Percentiles rank a stretch among this genome's conserved stretches.
These are phyloP conservation scores for Phania funesta DNA, from an alignment of 2,888 invertebrate species.

Conservation along the genomic window DNA sequence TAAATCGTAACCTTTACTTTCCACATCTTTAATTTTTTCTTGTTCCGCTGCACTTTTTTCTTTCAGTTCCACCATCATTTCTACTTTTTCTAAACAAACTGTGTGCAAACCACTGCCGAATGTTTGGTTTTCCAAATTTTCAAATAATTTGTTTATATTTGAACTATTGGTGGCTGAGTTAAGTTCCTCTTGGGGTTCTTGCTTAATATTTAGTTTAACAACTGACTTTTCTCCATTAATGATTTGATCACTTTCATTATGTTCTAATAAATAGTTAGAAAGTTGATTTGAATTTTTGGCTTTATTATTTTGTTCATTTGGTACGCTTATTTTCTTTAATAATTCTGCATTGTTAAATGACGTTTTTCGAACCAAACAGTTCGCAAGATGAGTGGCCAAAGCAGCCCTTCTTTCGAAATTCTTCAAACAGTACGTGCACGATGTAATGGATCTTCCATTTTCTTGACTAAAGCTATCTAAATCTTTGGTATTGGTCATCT, in stretches of 20 bases:
- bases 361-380: slow-evolving; percentile 82
- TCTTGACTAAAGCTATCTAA: slow-evolving; percentile 42
- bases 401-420: slow-evolving; percentile 88
- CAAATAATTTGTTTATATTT: slow-evolving; percentile 75
- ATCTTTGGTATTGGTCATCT: slow-evolving; percentile 66
- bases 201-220: slow-evolving; percentile 31
- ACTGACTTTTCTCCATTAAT: slow-evolving; percentile 3
- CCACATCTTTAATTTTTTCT: neutral
- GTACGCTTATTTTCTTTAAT: slow-evolving; percentile 62
- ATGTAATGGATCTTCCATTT: slow-evolving; percentile 83
- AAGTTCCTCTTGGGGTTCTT: slow-evolving; percentile 48
- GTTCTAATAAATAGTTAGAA: slow-evolving; percentile 11
- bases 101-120: slow-evolving; percentile 75
- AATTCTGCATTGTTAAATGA: neutral
- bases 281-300: slow-evolving; percentile 70
- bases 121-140: slow-evolving; percentile 74
- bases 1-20: neutral
- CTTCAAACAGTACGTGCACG: slow-evolving; percentile 84
- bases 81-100: slow-evolving; percentile 75
- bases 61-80: slow-evolving; percentile 70
- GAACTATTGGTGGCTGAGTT: slow-evolving; percentile 51
- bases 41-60: slow-evolving; percentile 63
- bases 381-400: slow-evolving; percentile 86
- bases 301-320: slow-evolving; percentile 46
- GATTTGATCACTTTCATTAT: slow-evolving; percentile 13